phyloP scores from a whole-genome alignment of 2,797 vertebrate species.

The Esox lucius region DNA sequence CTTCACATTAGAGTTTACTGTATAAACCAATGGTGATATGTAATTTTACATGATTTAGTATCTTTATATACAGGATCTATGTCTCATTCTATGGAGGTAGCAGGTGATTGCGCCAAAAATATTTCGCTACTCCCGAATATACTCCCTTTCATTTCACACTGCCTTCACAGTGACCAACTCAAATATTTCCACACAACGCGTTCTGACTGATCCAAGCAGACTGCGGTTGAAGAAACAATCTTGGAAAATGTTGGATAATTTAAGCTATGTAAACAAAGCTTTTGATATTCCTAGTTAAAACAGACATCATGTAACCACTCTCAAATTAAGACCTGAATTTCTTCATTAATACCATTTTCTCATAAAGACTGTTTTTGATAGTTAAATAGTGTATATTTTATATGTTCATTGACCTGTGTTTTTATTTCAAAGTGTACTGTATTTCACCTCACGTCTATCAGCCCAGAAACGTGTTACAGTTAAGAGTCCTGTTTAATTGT shows the following conservation, averaged over 20 bases:
- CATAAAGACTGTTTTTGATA: not conserved
- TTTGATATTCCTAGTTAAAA: constrained; percentile 22
- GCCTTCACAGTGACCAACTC: constrained; percentile 22
- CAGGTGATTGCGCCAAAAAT: constrained; percentile 18
- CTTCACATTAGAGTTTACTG: not conserved
- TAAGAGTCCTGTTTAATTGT: constrained; percentile 65
- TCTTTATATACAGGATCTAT: not conserved
- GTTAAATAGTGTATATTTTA: not conserved
- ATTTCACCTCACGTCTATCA: constrained; percentile 27
- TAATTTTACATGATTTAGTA: not conserved
- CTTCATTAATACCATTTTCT: not conserved
- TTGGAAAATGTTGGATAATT: constrained; percentile 41
- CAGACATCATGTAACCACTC: too few species aligned
- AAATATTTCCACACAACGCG: constrained; percentile 28
- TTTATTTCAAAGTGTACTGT: constrained; percentile 47
- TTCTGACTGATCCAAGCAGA: constrained; percentile 16
- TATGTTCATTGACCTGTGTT: constrained; percentile 45
- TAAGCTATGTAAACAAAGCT: constrained; percentile 27
- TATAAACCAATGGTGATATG: not conserved
- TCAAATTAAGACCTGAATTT: too few species aligned
- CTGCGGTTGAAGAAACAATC: constrained; percentile 33
- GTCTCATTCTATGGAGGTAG: too few species aligned
- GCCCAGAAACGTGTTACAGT: constrained; percentile 49
- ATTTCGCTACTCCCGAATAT: constrained; percentile 36
- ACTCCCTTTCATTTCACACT: constrained; percentile 31